Evolutionary conservation across 2,888 invertebrate species (phyloP).

Genomic region (Geophilus truncorum): DNA sequence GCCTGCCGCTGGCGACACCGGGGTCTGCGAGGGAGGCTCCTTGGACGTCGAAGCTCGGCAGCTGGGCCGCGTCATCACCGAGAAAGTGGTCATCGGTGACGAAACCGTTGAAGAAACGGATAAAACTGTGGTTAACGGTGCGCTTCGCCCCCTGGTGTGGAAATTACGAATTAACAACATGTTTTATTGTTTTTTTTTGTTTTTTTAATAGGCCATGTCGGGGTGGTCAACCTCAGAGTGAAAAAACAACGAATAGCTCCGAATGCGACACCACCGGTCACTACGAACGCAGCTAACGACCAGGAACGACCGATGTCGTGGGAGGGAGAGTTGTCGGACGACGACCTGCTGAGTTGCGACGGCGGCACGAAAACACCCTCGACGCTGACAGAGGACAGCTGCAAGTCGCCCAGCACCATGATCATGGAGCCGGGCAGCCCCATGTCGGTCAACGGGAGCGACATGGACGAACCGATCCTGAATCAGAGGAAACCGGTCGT

Average conservation of each 20-base stretch:
- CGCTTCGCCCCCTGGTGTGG: too few species aligned
- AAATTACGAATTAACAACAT: too few species aligned
- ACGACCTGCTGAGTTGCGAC: conserved; percentile 55
- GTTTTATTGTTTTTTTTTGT: too few species aligned
- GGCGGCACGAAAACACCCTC: conserved; percentile 38
- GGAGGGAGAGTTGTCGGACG: conserved; percentile 87
- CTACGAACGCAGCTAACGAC: conserved; percentile 43
- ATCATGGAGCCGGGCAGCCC: conserved; percentile 37
- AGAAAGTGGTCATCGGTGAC: conserved; percentile 29
- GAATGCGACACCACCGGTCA: background rate
- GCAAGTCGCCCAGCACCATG: conserved; percentile 33
- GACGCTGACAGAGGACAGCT: conserved; percentile 33
- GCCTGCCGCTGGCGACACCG: background rate
- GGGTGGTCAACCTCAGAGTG: conserved; percentile 26
- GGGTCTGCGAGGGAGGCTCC: background rate
- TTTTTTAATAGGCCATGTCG: conserved; percentile 27
- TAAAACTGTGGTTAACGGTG: conserved; percentile 23
- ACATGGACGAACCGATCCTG: conserved; percentile 36
- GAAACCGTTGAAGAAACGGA: conserved; percentile 5
- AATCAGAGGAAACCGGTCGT: background rate
- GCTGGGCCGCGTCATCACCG: background rate
- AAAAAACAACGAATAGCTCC: conserved; percentile 28
- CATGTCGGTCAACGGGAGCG: conserved; percentile 38
- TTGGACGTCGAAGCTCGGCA: conserved; percentile 22
- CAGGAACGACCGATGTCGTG: conserved; percentile 83